phyloP scores from a whole-genome alignment of 2,113 vertebrate species.

The Ahaetulla prasina region DNA sequence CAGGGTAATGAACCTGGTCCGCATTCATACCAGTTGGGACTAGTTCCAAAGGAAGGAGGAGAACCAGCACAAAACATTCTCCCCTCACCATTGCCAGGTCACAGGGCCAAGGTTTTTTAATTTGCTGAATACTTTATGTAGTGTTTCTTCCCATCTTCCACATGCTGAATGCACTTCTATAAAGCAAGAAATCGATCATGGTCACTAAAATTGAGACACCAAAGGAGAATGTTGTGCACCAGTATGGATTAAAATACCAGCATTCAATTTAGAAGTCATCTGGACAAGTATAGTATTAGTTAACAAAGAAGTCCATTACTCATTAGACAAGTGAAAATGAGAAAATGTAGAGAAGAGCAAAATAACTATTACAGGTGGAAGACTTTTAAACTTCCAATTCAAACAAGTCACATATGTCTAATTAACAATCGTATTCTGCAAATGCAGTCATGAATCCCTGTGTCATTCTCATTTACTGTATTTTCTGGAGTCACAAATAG shows the following conservation, averaged over 20 bases:
- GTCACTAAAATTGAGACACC: not conserved
- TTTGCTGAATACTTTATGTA: constrained; percentile 49
- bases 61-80: not conserved
- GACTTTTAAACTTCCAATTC: constrained; percentile 48
- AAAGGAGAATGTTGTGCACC: not conserved
- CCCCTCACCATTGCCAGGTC: not conserved
- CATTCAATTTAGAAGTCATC: not conserved
- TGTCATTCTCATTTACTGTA: constrained; percentile 37
- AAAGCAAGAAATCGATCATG: constrained; percentile 37
- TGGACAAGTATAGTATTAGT: not conserved
- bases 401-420: constrained; percentile 53
- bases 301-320: constrained; percentile 58
- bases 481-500: constrained; percentile 31
- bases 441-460: constrained; percentile 33
- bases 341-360: constrained; percentile 53
- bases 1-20: too few relatives aligned
- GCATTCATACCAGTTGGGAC: not conserved
- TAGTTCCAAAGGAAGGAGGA: not conserved
- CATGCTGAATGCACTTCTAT: constrained; percentile 25
- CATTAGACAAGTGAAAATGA: constrained; percentile 68
- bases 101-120: not conserved
- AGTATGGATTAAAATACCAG: not conserved
- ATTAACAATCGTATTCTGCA: constrained; percentile 57
- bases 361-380: constrained; percentile 55
- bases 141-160: constrained; percentile 41